Evolutionary conservation across 1,140 invertebrate species (phyloP).

Genomic region (Brachionus angularis): DNA sequence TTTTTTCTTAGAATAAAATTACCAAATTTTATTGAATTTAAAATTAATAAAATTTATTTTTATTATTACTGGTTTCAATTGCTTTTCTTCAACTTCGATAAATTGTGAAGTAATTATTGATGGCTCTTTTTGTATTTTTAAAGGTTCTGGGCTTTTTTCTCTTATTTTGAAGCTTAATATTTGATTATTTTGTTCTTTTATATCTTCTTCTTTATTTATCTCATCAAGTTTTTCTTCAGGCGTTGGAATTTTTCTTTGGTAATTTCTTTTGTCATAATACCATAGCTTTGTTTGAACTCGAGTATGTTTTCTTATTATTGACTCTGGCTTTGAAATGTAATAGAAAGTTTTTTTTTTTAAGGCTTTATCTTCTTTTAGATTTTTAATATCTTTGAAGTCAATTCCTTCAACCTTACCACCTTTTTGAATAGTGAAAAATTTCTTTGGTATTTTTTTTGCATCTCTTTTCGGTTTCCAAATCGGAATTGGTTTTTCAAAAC

Average conservation of each 20-base stretch:
- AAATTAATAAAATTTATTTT: too few species aligned
- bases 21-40: too few species aligned
- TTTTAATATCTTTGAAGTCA: neutral
- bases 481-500: neutral
- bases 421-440: slow-evolving; percentile 11
- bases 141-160: too few species aligned
- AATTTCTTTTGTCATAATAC: slow-evolving; percentile 36
- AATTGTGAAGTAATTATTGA: too few species aligned
- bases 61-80: too few species aligned
- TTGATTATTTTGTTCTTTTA: too few species aligned
- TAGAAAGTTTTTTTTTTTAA: neutral
- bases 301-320: neutral
- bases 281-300: slow-evolving; percentile 11
- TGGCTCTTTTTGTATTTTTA: too few species aligned
- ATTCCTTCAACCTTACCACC: neutral
- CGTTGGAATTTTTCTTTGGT: neutral
- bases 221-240: neutral
- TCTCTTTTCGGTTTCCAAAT: slow-evolving; percentile 5
- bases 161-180: too few species aligned
- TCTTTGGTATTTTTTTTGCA: neutral
- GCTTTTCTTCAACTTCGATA: too few species aligned
- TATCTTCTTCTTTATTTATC: neutral
- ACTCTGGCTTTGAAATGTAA: slow-evolving; percentile 18
- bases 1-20: too few species aligned
- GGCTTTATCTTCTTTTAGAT: neutral